Base-by-base conservation (phyloP, 2,888 invertebrate species). In the Oeneis ivallda region DNA sequence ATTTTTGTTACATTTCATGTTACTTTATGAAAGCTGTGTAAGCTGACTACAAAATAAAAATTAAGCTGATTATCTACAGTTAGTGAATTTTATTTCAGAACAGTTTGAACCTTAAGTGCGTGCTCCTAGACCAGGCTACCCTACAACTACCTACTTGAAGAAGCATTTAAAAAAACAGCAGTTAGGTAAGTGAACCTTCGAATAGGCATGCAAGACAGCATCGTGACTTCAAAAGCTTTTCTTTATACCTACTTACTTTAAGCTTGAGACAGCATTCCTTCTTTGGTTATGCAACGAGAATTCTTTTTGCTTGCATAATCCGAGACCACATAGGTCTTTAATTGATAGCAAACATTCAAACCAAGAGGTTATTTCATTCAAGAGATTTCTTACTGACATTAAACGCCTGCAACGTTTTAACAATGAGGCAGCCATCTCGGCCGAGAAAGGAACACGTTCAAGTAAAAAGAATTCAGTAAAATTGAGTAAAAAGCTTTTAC, bases 401-500 rank as follows among this genome's bases (percentile, higher is more conserved):
- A 64, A 62, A 64, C 49, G 37, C 59, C 64, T 63, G 56, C 62
- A 45, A 57, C 62, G 69, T 68, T 71, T 71, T 62, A 71, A 73
- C 69, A 74, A 74, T 71, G 71, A 67, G 68, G 62, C 61, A 60
- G 64, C 71, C 72, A 72, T 70, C 69, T 71, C 71, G 71, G 70
- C 62, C 67, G 59, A 69, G 66, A 63, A 63, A 62, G 57, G 63
- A 67, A 74, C 72, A 63, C 52, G 72, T 70, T 70, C 56, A 47
- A 64, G 62, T 66, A 66, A 71, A 71, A 73, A 68, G 70, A 71
- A 75, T 67, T 70, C 71, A 72, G 74, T 72, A 73, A 74, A 74
- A 78, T 75, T 71, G 67, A 72, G 65, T 70, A 73, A 75, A 81
- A 79, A 77, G 26, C 74, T 59, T 52, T 65, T 63, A 70, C 70